These are phyloP conservation scores for Archaeoteleia sp. DNA, from an alignment of 2,888 invertebrate species.

Conservation along the genomic window DNA sequence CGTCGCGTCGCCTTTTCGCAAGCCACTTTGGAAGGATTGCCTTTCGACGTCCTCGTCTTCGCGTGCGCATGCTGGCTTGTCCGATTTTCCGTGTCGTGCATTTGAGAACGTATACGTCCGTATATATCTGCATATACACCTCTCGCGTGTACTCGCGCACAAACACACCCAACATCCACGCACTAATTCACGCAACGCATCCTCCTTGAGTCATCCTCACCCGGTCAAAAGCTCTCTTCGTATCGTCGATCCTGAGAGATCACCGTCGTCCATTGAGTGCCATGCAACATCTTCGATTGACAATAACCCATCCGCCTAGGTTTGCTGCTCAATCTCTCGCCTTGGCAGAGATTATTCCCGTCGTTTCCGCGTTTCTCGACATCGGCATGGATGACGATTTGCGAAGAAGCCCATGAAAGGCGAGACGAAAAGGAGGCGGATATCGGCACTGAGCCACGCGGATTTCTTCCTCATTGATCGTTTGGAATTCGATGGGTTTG, in stretches of 20 bases:
- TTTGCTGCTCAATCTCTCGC: slow-evolving; percentile 50
- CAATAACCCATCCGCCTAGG: slow-evolving; percentile 29
- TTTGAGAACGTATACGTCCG: slow-evolving; percentile 37
- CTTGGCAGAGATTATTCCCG: slow-evolving; percentile 57
- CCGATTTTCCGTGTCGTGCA: slow-evolving; percentile 53
- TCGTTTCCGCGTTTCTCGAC: slow-evolving; percentile 47
- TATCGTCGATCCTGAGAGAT: slow-evolving; percentile 5
- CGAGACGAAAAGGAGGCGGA: slow-evolving; percentile 25
- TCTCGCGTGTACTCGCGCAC: slow-evolving; percentile 28
- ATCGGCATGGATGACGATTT: slow-evolving; percentile 36
- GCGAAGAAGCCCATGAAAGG: slow-evolving; percentile 22
- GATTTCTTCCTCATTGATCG: slow-evolving; percentile 1
- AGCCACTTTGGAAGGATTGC: slow-evolving; percentile 68
- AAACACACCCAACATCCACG: slow-evolving; percentile 24
- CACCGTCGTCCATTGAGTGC: slow-evolving; percentile 3
- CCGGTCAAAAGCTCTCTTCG: slow-evolving; percentile 8
- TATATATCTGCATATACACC: slow-evolving; percentile 26
- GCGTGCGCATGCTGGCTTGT: slow-evolving; percentile 65
- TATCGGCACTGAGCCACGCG: not conserved
- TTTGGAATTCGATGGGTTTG: slow-evolving; percentile 10
- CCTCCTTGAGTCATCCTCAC: slow-evolving; percentile 13
- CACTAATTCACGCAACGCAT: slow-evolving; percentile 23
- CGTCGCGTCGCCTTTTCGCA: slow-evolving; percentile 71
- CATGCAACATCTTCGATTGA: slow-evolving; percentile 33
- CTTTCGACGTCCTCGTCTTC: slow-evolving; percentile 65